A percentile compares a stretch with the other conserved stretches of the same genome.
These are phyloP conservation scores for Pelvicachromis taeniatus DNA, from an alignment of 2,113 vertebrate species.

Conservation along the genomic window DNA sequence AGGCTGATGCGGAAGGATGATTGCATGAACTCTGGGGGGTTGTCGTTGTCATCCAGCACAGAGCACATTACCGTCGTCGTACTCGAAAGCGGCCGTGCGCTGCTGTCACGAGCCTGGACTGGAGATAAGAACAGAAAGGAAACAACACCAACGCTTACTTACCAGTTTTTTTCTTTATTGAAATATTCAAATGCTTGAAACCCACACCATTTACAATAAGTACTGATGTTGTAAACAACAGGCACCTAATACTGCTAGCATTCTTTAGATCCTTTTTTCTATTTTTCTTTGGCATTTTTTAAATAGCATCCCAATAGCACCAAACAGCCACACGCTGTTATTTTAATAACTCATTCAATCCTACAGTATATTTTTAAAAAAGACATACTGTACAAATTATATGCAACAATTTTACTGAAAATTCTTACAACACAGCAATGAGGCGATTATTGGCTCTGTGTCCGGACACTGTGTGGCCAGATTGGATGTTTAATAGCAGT, in stretches of 20 bases:
- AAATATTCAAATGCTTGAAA: neutral
- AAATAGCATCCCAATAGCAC: neutral
- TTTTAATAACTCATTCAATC: neutral
- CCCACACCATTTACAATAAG: neutral
- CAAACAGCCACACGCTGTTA: neutral
- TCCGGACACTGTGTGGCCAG: neutral
- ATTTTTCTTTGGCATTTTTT: neutral
- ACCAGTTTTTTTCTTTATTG: neutral
- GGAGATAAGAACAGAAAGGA: neutral
- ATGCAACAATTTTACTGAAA: neutral
- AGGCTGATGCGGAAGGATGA: conserved; percentile 71
- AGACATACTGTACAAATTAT: neutral
- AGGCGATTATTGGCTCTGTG: neutral
- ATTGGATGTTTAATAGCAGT: neutral
- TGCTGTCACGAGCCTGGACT: conserved; percentile 85
- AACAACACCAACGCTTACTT: neutral
- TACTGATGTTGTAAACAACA: neutral
- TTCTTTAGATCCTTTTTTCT: neutral
- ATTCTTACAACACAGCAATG: neutral
- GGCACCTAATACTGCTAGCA: neutral
- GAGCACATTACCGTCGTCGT: conserved; percentile 75
- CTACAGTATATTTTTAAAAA: neutral
- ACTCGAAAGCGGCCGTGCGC: conserved; percentile 70
- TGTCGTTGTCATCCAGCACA: conserved; percentile 87
- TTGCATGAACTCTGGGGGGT: conserved; percentile 77